These are phyloP conservation scores for Uria lomvia DNA, from an alignment of 2,113 vertebrate genomes.

Conservation along the genomic window DNA sequence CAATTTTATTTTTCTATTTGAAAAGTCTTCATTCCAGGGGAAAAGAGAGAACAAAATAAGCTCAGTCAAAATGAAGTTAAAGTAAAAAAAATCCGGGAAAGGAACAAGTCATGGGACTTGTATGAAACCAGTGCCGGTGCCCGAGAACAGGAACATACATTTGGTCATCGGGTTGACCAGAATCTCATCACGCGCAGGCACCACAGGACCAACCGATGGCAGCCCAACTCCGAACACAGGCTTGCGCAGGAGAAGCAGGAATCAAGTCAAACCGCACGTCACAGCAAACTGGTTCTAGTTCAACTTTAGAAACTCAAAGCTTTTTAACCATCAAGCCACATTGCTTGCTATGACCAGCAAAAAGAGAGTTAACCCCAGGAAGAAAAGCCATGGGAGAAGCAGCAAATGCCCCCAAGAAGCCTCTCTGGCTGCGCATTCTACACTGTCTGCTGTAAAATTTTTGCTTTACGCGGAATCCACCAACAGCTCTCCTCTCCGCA, in stretches of 20 bases:
- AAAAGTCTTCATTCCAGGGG: neutral
- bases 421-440: rapidly evolving
- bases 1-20: neutral
- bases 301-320: neutral
- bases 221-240: neutral
- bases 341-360: neutral
- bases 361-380: neutral
- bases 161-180: neutral
- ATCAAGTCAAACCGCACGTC: rapidly evolving
- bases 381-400: neutral
- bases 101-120: neutral
- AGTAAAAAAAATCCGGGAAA: neutral
- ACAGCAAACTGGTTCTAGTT: neutral
- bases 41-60: neutral
- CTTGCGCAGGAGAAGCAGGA: neutral
- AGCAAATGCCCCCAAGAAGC: neutral
- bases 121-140: neutral
- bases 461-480: neutral
- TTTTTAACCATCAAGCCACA: neutral
- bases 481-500: neutral
- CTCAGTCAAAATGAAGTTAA: neutral
- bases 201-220: neutral
- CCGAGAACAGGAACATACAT: neutral
- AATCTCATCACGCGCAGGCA: neutral
- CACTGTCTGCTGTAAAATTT: rapidly evolving